A percentile compares a stretch with the other conserved stretches of the same genome.
Conservation (phyloP, 1,140 invertebrate species). For the Littorina saxatilis region DNA sequence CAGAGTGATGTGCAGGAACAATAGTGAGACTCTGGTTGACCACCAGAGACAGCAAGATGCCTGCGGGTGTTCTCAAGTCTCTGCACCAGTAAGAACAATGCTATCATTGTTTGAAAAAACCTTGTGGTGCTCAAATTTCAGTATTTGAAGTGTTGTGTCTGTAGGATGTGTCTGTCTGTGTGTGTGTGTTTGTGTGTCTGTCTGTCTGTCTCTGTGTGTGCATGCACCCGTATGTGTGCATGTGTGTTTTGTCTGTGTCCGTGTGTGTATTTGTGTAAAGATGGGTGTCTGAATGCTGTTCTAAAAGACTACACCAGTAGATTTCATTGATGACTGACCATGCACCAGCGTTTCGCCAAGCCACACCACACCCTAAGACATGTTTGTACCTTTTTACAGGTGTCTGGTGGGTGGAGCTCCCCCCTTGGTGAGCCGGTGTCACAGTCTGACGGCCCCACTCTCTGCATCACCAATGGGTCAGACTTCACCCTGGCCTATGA, state of each 20-base stretch:
- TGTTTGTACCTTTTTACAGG: background rate
- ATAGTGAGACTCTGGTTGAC: background rate
- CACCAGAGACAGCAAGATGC: background rate
- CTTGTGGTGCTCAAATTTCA: too few relatives aligned
- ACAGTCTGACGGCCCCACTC: background rate
- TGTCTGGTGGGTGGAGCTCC: background rate
- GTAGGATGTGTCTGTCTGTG: too few relatives aligned
- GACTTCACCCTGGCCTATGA: slow-evolving; percentile 1
- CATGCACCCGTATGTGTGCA: too few relatives aligned
- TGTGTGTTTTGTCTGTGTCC: too few relatives aligned
- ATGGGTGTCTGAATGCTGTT: too few relatives aligned
- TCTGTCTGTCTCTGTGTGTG: background rate
- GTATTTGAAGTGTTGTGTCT: too few relatives aligned
- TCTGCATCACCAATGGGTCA: background rate
- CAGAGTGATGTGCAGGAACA: background rate
- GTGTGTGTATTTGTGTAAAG: background rate
- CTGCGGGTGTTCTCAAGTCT: background rate
- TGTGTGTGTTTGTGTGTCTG: background rate
- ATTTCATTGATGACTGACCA: too few relatives aligned
- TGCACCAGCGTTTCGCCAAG: too few relatives aligned
- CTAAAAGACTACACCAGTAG: too few relatives aligned
- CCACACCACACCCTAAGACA: background rate
- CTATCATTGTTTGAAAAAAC: too few relatives aligned
- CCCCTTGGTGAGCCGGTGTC: background rate
- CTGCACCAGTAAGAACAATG: background rate